These are phyloP conservation scores for Molossus alvarezi DNA, from an alignment of 2,797 vertebrate species.

Conservation along the genomic window DNA sequence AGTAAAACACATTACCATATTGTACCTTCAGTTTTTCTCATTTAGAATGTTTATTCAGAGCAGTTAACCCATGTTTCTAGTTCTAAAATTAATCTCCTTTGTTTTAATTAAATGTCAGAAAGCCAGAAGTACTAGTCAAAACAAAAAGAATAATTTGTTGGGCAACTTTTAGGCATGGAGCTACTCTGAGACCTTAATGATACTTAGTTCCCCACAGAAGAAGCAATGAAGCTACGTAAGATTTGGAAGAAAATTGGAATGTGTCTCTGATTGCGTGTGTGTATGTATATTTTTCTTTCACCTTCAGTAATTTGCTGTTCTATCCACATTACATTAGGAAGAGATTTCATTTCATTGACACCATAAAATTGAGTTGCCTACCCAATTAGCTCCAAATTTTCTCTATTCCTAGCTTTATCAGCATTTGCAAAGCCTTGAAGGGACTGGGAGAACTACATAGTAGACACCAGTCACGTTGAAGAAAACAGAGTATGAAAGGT, in stretches of 20 bases:
- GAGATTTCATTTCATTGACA: neutral
- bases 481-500: neutral
- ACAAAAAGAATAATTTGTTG: slow-evolving; percentile 6
- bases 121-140: neutral
- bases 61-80: neutral
- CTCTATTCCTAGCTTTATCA: neutral
- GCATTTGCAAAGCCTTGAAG: neutral
- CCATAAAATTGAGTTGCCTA: neutral
- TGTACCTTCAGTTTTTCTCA: neutral
- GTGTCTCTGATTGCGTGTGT: neutral
- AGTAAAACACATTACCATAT: neutral
- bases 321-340: neutral
- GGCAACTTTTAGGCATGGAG: neutral
- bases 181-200: neutral
- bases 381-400: neutral
- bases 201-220: neutral
- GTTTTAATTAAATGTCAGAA: slow-evolving; percentile 63
- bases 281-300: neutral
- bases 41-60: neutral
- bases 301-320: neutral
- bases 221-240: neutral
- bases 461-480: neutral
- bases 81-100: slow-evolving; percentile 24
- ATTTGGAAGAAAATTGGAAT: neutral
- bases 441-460: neutral